These are phyloP conservation scores for Gallinago solitaria DNA, from an alignment of 2,797 vertebrate genomes.

Conservation along the genomic window DNA sequence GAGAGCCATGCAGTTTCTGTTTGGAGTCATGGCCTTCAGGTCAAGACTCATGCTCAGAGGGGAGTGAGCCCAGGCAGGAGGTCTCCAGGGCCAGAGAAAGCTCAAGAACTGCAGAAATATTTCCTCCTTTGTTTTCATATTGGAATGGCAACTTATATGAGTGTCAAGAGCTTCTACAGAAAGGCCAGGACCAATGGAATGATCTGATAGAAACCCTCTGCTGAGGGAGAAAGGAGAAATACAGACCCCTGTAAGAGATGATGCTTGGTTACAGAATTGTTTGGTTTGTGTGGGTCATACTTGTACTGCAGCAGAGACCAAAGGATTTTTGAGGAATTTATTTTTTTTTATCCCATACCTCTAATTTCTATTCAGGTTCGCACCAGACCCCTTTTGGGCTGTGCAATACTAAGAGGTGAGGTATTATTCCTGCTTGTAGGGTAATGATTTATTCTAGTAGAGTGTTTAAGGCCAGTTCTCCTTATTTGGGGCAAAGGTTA, in stretches of 20 bases:
- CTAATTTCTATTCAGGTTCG: not conserved
- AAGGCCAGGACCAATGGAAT: rapidly evolving
- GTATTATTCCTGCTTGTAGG: not conserved
- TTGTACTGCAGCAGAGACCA: not conserved
- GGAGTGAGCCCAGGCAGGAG: not conserved
- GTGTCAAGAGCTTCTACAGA: not conserved
- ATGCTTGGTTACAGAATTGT: rapidly evolving
- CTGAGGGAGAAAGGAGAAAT: not conserved
- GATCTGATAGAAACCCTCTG: not conserved
- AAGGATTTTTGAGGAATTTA: not conserved
- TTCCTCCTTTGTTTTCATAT: not conserved
- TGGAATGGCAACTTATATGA: not conserved
- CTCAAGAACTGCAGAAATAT: not conserved
- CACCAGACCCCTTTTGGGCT: not conserved
- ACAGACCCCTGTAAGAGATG: not conserved
- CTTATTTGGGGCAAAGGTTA: not conserved
- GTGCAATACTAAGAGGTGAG: not conserved
- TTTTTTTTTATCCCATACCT: rapidly evolving
- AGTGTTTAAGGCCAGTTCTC: not conserved
- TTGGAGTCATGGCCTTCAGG: not conserved
- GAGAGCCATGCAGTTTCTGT: not conserved
- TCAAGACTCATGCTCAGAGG: rapidly evolving
- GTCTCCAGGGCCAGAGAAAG: not conserved
- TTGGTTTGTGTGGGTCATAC: not conserved
- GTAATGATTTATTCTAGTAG: not conserved